phyloP scores from a whole-genome alignment of 2,113 vertebrate genomes.

The Pantherophis guttatus region DNA sequence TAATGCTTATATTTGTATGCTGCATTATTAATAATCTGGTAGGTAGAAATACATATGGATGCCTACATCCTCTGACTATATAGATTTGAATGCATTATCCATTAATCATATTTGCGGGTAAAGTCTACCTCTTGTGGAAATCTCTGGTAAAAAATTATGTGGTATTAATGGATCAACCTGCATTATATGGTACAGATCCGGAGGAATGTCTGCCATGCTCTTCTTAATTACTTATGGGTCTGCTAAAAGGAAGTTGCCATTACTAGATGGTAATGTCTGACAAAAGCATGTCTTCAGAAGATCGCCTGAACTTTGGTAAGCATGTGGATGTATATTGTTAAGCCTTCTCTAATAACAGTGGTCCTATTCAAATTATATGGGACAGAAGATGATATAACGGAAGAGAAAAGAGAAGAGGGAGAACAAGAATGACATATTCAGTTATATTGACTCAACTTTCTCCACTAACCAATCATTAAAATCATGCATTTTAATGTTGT shows the following conservation, averaged over 20 bases:
- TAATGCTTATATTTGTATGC: background rate
- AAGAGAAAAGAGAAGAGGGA: background rate
- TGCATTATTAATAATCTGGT: slow-evolving; percentile 17
- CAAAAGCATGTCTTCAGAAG: background rate
- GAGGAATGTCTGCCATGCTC: background rate
- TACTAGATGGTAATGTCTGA: background rate
- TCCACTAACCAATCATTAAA: background rate
- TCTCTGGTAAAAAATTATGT: too few species aligned
- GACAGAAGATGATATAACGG: background rate
- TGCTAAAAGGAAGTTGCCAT: background rate
- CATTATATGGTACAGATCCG: background rate
- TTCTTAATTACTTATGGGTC: background rate
- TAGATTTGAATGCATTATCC: background rate
- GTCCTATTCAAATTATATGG: background rate
- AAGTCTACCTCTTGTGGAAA: background rate
- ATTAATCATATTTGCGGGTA: background rate
- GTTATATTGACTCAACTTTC: background rate
- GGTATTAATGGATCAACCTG: background rate
- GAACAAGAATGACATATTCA: background rate
- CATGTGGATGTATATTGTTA: background rate
- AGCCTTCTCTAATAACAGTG: background rate
- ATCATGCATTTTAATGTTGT: background rate
- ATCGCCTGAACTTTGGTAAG: background rate
- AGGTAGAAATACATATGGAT: slow-evolving; percentile 1
- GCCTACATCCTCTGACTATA: background rate